These are phyloP conservation scores for Galerucella calmariensis DNA, from an alignment of 2,888 invertebrate genomes.

Conservation along the genomic window DNA sequence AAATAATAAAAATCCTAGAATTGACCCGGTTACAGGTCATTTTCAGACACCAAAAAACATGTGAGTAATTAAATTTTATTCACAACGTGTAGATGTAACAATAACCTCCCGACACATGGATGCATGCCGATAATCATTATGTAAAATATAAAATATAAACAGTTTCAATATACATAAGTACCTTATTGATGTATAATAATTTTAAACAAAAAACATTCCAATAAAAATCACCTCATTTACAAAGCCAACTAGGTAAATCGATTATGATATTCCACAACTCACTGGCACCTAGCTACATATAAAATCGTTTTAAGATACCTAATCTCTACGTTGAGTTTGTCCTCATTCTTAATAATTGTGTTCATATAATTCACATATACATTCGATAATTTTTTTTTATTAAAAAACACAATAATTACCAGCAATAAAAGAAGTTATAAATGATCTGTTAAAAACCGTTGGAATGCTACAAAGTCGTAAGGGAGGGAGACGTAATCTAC, in stretches of 20 bases:
- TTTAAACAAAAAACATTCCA: background rate
- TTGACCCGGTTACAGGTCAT: slow-evolving; percentile 13
- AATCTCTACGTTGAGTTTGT: slow-evolving; percentile 24
- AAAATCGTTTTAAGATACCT: slow-evolving; percentile 22
- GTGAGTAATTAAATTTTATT: slow-evolving; percentile 22
- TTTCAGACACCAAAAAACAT: slow-evolving; percentile 19
- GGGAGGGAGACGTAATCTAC: slow-evolving; percentile 46
- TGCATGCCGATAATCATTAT: slow-evolving; percentile 14
- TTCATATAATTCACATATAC: background rate
- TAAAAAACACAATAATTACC: background rate
- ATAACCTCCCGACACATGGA: slow-evolving; percentile 31
- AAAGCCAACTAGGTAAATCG: slow-evolving; percentile 17
- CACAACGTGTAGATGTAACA: slow-evolving; percentile 25
- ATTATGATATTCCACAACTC: slow-evolving; percentile 25
- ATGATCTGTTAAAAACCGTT: slow-evolving; percentile 50
- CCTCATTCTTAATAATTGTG: slow-evolving; percentile 21
- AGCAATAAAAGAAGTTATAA: slow-evolving; percentile 14
- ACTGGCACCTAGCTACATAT: slow-evolving; percentile 17
- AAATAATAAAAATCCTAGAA: background rate
- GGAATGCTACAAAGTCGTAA: slow-evolving; percentile 48
- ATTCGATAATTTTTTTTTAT: background rate
- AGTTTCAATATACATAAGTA: background rate
- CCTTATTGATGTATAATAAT: background rate
- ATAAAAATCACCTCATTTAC: slow-evolving; percentile 1
- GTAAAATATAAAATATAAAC: background rate